Evolutionary conservation across 2,113 vertebrate genomes (phyloP), one percentile per base, ranked within the genome.

Genomic region (Gnathochromis pfefferi): DNA sequence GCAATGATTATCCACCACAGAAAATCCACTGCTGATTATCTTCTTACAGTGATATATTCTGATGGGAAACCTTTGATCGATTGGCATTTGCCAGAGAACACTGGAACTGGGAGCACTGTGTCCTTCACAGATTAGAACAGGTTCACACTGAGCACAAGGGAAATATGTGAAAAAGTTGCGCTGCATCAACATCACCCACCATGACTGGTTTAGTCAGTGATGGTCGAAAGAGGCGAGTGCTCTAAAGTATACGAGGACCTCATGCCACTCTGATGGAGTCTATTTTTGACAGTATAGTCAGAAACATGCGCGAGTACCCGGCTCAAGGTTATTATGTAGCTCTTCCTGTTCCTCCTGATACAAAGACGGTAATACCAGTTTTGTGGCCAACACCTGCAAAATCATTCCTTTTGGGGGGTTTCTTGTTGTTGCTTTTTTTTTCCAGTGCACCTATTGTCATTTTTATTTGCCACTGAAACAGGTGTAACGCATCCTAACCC

Each of bases 401-500:
- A 7, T 40, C 0, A 0, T 45, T 45, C 68, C 5, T 26, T 73
- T 45, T 26, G n/a, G 5, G 65, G 65, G 38, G 0, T 45, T 26
- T 73, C 68, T 70, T 70, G 38, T 70, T 70, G 12, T 42, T 42
- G 65, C 65, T 14, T 70, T 23, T 42, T 42, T 60, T n/a, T 5
- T 5, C n/a, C n/a, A 40, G 38, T 42, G n/a, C n/a, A 9, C n/a
- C 21, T 45, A 16, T 26, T 3, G 38, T 45, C 68, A 16, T 42
- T 73, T 45, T 10, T 14, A 73, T 73, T 26, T 73, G 40, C 40
- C 21, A 28, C 21, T 21, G 23, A 73, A 28, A 45, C 40, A 47
- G 3, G 21, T 47, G 40, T 26, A 73, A 73, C 1, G 5, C 7
- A 73, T 73, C 45, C 13, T 70, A 26, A 73, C 0, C 0, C 40